Base-by-base conservation (phyloP, 2,797 vertebrate species). In the Anguilla pacifica region DNA sequence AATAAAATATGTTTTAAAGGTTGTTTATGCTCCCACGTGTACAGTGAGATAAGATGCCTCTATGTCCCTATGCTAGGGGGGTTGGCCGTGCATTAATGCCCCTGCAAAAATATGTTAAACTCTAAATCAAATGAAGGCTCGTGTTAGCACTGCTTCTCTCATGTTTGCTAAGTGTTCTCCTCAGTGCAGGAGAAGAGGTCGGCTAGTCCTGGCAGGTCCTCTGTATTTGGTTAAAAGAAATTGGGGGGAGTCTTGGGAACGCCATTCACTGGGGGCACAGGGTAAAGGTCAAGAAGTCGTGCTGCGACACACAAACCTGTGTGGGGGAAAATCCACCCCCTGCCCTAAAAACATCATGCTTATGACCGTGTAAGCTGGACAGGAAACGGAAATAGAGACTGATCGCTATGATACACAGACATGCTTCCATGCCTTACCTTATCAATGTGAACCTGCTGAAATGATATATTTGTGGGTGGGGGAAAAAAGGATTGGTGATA, bases 71-170 rank as follows among this genome's bases (percentile, higher is more conserved):
- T 74, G 81, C 11, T 70, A 17, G 43, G n/a, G 67, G 46, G 86
- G 86, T 51, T 6, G 51, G 51, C 51, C 2, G 51, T 51, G 39
- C n/a, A 49, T 19, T 25, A 13, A 81, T n/a, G 39, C n/a, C 53
- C 61, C 61, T 87, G 28, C 70, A 53, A 83, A 39, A 83, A 87
- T 77, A 64, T 72, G 55, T 61, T 6, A 81, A 49, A 43, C 46
- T 74, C 82, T 87, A 87, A 84, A 87, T 84, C 74, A 77, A 51
- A 87, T 72, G 51, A 72, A 49, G 81, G 82, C 83, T 57, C 83
- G 53, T 35, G 35, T 15, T 51, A 49, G 70, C 70, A 89, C 79
- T 87, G 88, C 91, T 91, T 43, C 81, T 86, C 51, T 90, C 82
- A 59, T 85, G 85, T 86, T 88, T 87, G 57, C 81, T 85, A 79